A percentile compares a stretch with the other conserved stretches of the same genome.
Evolutionary conservation across 2,113 vertebrate species (phyloP).

Genomic region (Vulpes ferrilata): DNA sequence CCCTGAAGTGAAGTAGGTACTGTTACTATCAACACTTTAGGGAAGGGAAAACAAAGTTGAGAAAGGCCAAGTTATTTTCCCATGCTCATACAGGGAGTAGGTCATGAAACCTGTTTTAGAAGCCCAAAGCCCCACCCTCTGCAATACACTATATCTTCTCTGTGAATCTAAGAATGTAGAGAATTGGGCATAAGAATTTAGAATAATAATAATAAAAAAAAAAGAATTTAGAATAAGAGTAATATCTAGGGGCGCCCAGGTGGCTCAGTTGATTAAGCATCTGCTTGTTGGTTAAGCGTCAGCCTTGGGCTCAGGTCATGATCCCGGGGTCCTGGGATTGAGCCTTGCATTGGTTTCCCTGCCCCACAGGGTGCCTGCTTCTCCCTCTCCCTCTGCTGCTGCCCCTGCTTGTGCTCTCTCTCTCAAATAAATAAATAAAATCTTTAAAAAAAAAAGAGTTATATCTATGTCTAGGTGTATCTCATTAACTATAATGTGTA

Average conservation of each 20-base stretch:
- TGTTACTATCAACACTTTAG: neutral
- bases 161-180: neutral
- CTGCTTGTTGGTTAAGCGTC: no score
- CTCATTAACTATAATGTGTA: neutral
- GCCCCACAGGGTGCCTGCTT: no score
- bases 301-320: no score
- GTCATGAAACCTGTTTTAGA: neutral
- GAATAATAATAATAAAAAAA: neutral
- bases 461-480: neutral
- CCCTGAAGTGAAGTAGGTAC: neutral
- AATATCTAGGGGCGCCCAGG: neutral
- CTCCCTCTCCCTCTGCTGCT: no score
- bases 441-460: neutral
- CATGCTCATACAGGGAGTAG: neutral
- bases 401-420: no score
- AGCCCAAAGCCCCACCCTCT: neutral
- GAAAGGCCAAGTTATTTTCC: neutral
- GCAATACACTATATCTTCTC: neutral
- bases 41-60: neutral
- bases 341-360: no score
- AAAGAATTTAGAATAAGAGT: neutral
- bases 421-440: no score
- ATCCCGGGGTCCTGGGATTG: no score
- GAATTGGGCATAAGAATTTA: neutral
- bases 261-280: no score